Evolutionary conservation across 2,888 invertebrate genomes (phyloP).

Genomic region (Hofmannophila pseudospretella): DNA sequence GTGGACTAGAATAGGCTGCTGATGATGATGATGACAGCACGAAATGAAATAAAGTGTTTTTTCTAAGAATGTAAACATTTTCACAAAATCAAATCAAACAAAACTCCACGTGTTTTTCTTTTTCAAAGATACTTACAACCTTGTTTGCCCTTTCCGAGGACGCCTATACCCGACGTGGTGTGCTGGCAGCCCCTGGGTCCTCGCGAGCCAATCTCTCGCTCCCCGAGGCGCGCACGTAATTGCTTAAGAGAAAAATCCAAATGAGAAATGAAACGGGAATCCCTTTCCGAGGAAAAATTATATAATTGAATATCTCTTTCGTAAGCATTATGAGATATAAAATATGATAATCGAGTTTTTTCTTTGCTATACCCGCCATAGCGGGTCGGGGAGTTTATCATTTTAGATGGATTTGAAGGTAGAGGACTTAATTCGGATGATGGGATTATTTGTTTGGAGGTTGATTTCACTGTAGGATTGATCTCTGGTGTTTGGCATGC

Average conservation of each 20-base stretch:
- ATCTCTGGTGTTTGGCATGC: too few species aligned
- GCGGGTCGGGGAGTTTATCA: constrained; percentile 29
- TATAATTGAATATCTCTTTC: constrained; percentile 76
- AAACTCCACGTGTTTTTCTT: too few species aligned
- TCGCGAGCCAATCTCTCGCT: constrained; percentile 42
- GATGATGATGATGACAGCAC: too few species aligned
- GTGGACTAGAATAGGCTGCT: too few species aligned
- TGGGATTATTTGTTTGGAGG: constrained; percentile 5
- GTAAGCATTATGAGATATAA: constrained; percentile 77
- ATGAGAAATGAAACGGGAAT: constrained; percentile 77
- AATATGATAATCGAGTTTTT: constrained; percentile 77
- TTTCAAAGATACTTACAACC: too few species aligned
- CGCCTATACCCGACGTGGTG: too few species aligned
- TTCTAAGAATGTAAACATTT: too few species aligned
- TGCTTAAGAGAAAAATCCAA: constrained; percentile 78
- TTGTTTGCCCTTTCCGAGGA: too few species aligned
- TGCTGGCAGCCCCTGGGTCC: constrained; percentile 11
- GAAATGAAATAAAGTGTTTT: too few species aligned
- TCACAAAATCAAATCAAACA: too few species aligned
- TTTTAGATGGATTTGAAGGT: constrained; percentile 11
- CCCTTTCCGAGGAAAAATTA: constrained; percentile 75
- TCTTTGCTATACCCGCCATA: constrained; percentile 57
- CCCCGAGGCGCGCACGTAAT: constrained; percentile 66
- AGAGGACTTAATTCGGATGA: constrained; percentile 4
- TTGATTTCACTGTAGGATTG: neutral